Evolutionary conservation across 2,797 vertebrate genomes (phyloP), one percentile per base, ranked within the genome.

Genomic region (Odontamblyopus lacepedii): DNA sequence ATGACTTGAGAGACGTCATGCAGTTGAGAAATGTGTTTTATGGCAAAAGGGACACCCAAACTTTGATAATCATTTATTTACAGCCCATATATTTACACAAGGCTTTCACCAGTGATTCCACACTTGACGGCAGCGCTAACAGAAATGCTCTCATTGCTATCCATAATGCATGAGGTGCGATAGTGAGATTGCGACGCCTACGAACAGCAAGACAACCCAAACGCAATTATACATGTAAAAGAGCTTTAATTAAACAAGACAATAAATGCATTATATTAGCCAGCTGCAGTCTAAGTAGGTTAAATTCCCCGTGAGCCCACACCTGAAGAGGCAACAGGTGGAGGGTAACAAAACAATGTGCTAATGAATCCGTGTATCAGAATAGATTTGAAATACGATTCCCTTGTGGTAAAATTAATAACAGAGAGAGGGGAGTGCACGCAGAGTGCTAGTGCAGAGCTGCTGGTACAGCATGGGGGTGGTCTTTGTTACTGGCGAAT

Each of bases 141-240:
- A 73, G n/a, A 67, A 69, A 75, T 63, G 53, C 30, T 70, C 68
- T 63, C n/a, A 19, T 50, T 12, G 11, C 13, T 30, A 70, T 83
- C 63, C 68, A 84, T 85, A 75, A 83, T 75, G 38, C 69, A 81
- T 72, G 56, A 80, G 56, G 23, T 18, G 32, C 67, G 55, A 67
- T 56, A 71, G 41, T 4, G 19, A 69, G 13, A 66, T 48, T 63
- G 41, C 55, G 67, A 64, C 63, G 30, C 41, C 15, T 6, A 64
- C 51, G 56, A 26, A 35, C 1, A 44, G 51, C 64, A 53, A 65
- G 51, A 63, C 19, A 53, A 59, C 35, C 35, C 38, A 78, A 67
- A 74, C 69, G 68, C 55, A 78, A 69, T 83, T 79, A 32, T 57
- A 48, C 60, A 38, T 44, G 29, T 60, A 63, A 23, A 70, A 81